Conservation (phyloP, 2,797 vertebrate species). For the Gallinago stenura region DNA sequence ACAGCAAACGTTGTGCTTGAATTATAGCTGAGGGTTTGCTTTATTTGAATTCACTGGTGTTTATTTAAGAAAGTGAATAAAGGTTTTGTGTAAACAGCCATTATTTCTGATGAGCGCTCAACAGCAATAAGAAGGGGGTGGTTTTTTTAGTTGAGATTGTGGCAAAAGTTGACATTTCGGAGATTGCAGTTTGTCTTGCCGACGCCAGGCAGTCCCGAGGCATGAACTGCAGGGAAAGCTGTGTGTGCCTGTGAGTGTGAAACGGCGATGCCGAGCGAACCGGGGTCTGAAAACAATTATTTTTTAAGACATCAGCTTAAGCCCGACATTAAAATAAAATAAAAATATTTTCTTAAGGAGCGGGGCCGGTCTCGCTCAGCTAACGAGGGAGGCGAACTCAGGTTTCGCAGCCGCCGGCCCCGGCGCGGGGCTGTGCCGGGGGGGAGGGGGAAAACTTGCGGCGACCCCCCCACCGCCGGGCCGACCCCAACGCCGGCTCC, state of each 20-base stretch:
- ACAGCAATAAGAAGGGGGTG: slow-evolving; percentile 59
- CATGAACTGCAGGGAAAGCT: slow-evolving; percentile 9
- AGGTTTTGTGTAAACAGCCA: slow-evolving; percentile 39
- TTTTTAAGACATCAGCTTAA: slow-evolving; percentile 65
- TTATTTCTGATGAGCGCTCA: slow-evolving; percentile 46
- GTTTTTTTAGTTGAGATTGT: not conserved
- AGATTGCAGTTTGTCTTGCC: slow-evolving; percentile 58
- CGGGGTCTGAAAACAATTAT: slow-evolving; percentile 64
- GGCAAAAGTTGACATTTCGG: slow-evolving; percentile 62
- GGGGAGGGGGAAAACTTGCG: not conserved
- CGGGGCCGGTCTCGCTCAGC: not conserved
- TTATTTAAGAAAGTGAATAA: slow-evolving; percentile 59
- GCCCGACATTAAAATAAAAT: slow-evolving; percentile 65
- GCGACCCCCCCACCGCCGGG: not conserved
- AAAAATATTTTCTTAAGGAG: slow-evolving; percentile 69
- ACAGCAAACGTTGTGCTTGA: slow-evolving; percentile 33
- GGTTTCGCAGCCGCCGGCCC: slow-evolving; percentile 1
- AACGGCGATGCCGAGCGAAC: slow-evolving; percentile 22
- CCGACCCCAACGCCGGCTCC: not conserved
- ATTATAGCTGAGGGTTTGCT: slow-evolving; percentile 29
- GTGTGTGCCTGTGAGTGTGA: slow-evolving; percentile 31
- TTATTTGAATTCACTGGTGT: slow-evolving; percentile 38
- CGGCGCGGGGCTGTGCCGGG: not conserved
- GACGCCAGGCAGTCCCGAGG: slow-evolving; percentile 53
- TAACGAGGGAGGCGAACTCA: slow-evolving; percentile 28